Base-by-base conservation (phyloP, 2,888 invertebrate genomes). In the Hyposoter dolosus region DNA sequence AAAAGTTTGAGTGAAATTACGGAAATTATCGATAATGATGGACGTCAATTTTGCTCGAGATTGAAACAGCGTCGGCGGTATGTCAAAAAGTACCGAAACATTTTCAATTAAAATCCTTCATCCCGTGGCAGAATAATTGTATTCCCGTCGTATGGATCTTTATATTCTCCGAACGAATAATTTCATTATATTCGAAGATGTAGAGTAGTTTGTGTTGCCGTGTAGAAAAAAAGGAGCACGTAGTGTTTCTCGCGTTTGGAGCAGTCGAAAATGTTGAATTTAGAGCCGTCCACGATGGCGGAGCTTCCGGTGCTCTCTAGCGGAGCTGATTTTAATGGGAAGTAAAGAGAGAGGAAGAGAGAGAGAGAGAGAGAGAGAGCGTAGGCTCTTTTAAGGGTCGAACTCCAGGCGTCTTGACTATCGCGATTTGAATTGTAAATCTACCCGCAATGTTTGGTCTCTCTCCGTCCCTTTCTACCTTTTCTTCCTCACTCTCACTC, bases 401-500 rank as follows among this genome's bases (percentile, higher is more conserved):
- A 83, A 72, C 79, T 60, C 53, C 74, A 45, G 43, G 78, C 69
- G 82, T 69, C 75, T 79, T 53, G 74, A 75, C 40, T 75, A 81
- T 68, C 78, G 60, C 56, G 50, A 88, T 88, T 86, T 86, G 86
- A 88, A 88, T 88, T 86, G 88, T 78, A 88, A 88, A 88, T 88
- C 43, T 63, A 56, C 43, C 63, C 63, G 60, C 50, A 66, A 69
- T 74, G 78, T 77, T 47, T 53, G 63, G 53, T 71, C 47, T 60
- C 63, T 19, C 40, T 23, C 19, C n/a, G 23, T 56, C 56, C 10
- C 23, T 53, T 19, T 50, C 50, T 50, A 50, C 56, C 23, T 56
- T 23, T 56, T 23, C 56, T 23, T 10, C 56, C 23, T 23, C n/a
- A 23, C 12, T 56, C 56, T 56, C 1, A 4, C 7, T 0, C 53